Conservation (phyloP, 2,113 vertebrate genomes). For the Vidua chalybeata region DNA sequence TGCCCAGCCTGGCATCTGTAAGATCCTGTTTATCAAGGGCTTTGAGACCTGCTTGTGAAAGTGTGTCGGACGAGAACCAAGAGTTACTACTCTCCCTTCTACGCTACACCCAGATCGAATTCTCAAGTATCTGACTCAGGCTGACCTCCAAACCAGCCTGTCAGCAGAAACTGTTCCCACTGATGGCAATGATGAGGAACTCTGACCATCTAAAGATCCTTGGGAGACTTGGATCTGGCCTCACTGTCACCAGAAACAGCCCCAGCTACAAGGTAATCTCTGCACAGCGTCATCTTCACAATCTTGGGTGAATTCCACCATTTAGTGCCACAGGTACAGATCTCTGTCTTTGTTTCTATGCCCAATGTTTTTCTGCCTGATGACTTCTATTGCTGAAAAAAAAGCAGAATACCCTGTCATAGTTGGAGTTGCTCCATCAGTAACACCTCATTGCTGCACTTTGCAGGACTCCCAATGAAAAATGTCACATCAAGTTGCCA, state of each 20-base stretch:
- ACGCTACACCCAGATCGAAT: fast-evolving
- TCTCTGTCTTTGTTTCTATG: not conserved
- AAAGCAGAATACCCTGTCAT: not conserved
- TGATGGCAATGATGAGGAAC: not conserved
- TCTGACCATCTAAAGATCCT: not conserved
- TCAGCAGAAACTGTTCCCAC: not conserved
- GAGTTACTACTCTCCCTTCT: fast-evolving
- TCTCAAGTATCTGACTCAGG: fast-evolving
- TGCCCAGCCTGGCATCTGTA: not conserved
- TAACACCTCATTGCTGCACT: not conserved
- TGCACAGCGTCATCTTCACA: fast-evolving
- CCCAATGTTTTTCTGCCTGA: not conserved
- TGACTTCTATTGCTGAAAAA: not conserved
- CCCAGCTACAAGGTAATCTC: not conserved
- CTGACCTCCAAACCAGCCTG: not conserved
- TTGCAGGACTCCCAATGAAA: not conserved
- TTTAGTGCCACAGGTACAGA: not conserved
- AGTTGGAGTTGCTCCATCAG: not conserved
- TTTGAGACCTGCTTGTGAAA: not conserved
- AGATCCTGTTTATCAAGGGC: not conserved
- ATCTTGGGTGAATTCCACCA: not conserved
- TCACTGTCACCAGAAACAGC: not conserved
- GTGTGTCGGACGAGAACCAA: not conserved
- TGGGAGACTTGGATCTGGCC: not conserved
- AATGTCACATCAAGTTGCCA: not conserved